These are phyloP conservation scores for Ctenopoma multispine DNA, from an alignment of 2,797 vertebrate species.

Conservation along the genomic window DNA sequence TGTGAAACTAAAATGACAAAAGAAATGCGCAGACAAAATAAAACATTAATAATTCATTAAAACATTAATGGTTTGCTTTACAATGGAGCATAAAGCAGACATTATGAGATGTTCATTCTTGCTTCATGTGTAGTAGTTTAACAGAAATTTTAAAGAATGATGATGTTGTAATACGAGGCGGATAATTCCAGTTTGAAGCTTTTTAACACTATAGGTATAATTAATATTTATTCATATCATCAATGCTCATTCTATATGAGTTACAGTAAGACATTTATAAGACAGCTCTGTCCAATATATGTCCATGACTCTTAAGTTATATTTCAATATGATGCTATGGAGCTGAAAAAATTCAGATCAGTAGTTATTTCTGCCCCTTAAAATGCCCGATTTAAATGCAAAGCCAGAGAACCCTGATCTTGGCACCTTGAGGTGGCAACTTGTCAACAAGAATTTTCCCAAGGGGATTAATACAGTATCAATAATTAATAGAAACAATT, in stretches of 20 bases:
- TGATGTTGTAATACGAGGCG: background rate
- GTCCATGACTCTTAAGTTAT: background rate
- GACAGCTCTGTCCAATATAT: background rate
- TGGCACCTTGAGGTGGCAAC: constrained; percentile 4
- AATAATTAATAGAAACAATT: no score
- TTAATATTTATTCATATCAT: background rate
- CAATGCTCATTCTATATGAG: background rate
- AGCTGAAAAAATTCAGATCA: background rate
- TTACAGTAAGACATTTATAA: constrained; percentile 5
- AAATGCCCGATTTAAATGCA: background rate
- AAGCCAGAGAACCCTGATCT: background rate
- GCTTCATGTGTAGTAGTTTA: constrained; percentile 2
- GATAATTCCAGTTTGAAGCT: constrained; percentile 3
- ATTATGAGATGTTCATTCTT: constrained; percentile 17
- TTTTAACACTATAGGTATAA: background rate
- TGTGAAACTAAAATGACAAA: constrained; percentile 70
- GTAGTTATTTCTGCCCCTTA: background rate
- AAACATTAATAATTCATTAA: constrained; percentile 26
- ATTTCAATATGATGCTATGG: background rate
- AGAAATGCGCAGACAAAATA: constrained; percentile 67
- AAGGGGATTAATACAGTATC: no score
- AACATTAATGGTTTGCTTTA: constrained; percentile 40
- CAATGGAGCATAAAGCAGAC: background rate
- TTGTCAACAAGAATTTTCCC: no score
- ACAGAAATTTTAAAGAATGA: background rate